Evolutionary conservation across 2,888 invertebrate species (phyloP), one percentile per base, ranked within the genome.

Genomic region (Punctoribates punctum): DNA sequence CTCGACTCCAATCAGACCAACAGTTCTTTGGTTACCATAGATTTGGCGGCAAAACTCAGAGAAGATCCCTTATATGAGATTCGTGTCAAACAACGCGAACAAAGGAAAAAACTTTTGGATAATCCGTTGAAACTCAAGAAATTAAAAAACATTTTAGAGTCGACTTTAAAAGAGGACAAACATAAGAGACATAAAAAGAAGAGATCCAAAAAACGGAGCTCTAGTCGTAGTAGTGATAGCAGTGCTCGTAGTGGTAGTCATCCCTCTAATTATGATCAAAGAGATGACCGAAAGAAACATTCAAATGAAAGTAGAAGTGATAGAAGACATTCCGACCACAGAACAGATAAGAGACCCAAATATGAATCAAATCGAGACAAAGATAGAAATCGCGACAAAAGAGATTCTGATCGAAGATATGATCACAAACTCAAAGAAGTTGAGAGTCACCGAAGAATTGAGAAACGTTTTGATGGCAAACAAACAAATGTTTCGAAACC

Each of bases 41-140:
- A 96, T 83, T 86, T 95, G 82, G 90, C 89, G 67, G 88, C 94
- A 25, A 96, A 96, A 85, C 87, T 95, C 79, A 89, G 95, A 83
- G 96, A 97, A 84, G 97, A 97, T 86, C 97, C 97, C 0, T 84
- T 97, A 54, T 89, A 93, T 82, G 88, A 91, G 3, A 96, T 97
- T 9, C 92, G 91, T 83, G 83, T 75, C 73, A 88, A 91, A 75
- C 96, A 96, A 85, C 89, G 94, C 83, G 95, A 96, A 82, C 91
- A 92, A 0, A 86, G 92, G 57, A 89, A 90, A 77, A 90, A 92
- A 77, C 86, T 97, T 48, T 84, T 97, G 4, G 92, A 94, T 81
- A 97, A 97, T 86, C 96, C 96, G 0, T 88, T 96, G 0, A 93
- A 93, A 84, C 85, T 97, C 80, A 94, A 93, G 80, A 90, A 91